Evolutionary conservation across 1,140 invertebrate species (phyloP).

Genomic region (Dendroctonus ponderosae): DNA sequence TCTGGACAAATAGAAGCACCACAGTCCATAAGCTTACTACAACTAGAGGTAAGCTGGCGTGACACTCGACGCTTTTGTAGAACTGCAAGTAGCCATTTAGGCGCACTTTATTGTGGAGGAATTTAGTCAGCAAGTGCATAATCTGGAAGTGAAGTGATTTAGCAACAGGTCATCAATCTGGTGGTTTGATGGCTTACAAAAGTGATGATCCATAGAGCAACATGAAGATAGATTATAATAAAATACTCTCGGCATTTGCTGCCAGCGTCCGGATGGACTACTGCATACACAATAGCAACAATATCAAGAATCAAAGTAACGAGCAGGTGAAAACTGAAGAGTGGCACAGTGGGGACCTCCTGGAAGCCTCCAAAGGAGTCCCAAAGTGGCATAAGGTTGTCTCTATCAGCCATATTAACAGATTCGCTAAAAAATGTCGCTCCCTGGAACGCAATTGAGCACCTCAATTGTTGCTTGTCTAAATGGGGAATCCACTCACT

Average conservation of each 20-base stretch:
- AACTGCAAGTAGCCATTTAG: constrained; percentile 67
- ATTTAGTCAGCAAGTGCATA: constrained; percentile 58
- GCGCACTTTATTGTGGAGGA: constrained; percentile 59
- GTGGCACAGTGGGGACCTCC: constrained; percentile 53
- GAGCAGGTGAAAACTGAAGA: constrained; percentile 51
- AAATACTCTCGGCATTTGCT: constrained; percentile 65
- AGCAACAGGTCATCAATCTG: neutral
- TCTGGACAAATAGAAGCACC: constrained; percentile 58
- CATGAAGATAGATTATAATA: constrained; percentile 63
- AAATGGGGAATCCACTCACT: constrained; percentile 40
- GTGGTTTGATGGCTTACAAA: constrained; percentile 50
- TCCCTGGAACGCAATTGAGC: constrained; percentile 49
- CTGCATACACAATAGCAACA: constrained; percentile 58
- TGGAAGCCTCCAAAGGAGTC: constrained; percentile 55
- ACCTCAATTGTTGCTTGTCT: constrained; percentile 18
- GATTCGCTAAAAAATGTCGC: constrained; percentile 58
- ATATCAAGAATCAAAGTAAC: constrained; percentile 59
- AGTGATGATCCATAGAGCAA: constrained; percentile 61
- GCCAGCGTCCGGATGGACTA: constrained; percentile 55
- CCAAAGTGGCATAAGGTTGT: constrained; percentile 55
- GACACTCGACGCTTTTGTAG: constrained; percentile 61
- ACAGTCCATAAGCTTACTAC: constrained; percentile 64
- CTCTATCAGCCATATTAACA: constrained; percentile 57
- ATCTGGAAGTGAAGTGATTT: constrained; percentile 48
- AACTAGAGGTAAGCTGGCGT: constrained; percentile 61